Evolutionary conservation across 2,797 vertebrate species (phyloP).

Genomic region (Bucorvus abyssinicus): DNA sequence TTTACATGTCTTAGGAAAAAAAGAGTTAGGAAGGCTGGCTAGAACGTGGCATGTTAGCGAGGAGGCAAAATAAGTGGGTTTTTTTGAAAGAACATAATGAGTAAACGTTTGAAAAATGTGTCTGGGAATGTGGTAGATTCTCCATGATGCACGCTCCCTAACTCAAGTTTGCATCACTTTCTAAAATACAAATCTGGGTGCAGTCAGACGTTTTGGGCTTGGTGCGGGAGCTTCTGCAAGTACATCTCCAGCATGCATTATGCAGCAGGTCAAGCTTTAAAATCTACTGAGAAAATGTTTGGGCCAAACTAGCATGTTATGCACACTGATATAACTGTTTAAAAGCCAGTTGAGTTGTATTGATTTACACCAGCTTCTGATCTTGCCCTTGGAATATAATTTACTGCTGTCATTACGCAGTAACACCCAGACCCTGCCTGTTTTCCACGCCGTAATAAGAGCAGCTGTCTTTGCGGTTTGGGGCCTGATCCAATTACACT

Average conservation of each 20-base stretch:
- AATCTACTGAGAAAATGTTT: conserved; percentile 43
- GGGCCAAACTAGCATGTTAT: conserved; percentile 40
- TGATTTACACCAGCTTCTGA: conserved; percentile 63
- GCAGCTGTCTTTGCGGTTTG: conserved; percentile 56
- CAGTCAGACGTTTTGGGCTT: not conserved
- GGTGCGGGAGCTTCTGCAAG: conserved; percentile 4
- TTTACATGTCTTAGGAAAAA: not conserved
- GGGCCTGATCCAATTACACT: conserved; percentile 66
- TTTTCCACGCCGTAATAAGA: conserved; percentile 40
- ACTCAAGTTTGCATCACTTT: conserved; percentile 16
- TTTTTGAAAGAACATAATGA: not conserved
- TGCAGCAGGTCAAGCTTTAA: conserved; percentile 27
- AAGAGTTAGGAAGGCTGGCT: not conserved
- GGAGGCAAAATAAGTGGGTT: not conserved
- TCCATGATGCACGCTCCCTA: not conserved
- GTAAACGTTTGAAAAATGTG: not conserved
- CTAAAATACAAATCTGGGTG: not conserved
- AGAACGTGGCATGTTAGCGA: not conserved
- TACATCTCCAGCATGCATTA: not conserved
- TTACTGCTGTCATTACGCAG: conserved; percentile 56
- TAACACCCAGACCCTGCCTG: conserved; percentile 45
- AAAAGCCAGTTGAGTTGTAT: conserved; percentile 48
- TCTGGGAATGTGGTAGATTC: not conserved
- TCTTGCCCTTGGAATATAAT: conserved; percentile 66
- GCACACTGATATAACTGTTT: conserved; percentile 41